These are phyloP conservation scores for Neodon shergylaensis DNA, from an alignment of 2,113 vertebrate species.

Conservation along the genomic window DNA sequence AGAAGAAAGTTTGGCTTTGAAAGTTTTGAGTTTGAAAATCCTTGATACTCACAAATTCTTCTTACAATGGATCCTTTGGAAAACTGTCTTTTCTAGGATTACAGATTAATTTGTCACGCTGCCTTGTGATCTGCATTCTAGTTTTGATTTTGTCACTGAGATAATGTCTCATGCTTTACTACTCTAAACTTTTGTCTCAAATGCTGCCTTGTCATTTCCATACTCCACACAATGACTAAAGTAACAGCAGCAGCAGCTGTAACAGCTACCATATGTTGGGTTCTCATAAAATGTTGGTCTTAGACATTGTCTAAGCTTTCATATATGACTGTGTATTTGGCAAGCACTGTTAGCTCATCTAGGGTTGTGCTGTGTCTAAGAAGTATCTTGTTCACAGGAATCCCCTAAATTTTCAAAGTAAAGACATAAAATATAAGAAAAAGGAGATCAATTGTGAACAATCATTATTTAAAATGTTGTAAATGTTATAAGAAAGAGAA, in stretches of 20 bases:
- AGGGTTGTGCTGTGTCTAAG: not conserved
- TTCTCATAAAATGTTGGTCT: not conserved
- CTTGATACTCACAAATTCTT: slow-evolving; percentile 1
- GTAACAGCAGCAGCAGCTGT: not conserved
- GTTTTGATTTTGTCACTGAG: slow-evolving; percentile 60
- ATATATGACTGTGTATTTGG: not conserved
- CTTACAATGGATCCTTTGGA: not conserved
- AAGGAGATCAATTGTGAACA: slow-evolving; percentile 2
- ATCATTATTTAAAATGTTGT: not conserved
- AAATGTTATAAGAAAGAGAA: not conserved
- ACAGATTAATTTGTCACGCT: not conserved
- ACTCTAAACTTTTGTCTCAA: slow-evolving; percentile 24
- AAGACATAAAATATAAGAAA: not conserved
- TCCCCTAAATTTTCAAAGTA: not conserved
- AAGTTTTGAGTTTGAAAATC: slow-evolving; percentile 36
- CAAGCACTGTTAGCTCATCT: not conserved
- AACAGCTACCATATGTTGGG: not conserved
- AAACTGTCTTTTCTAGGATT: not conserved
- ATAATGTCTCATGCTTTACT: slow-evolving; percentile 24
- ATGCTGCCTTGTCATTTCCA: not conserved
- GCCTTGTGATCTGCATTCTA: not conserved
- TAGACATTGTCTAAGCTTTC: not conserved
- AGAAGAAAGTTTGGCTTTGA: not conserved
- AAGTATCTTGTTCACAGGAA: slow-evolving; percentile 23
- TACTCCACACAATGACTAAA: not conserved